Evolutionary conservation across 2,113 vertebrate genomes (phyloP), one percentile per base, ranked within the genome.

Genomic region (Pseudonaja textilis): DNA sequence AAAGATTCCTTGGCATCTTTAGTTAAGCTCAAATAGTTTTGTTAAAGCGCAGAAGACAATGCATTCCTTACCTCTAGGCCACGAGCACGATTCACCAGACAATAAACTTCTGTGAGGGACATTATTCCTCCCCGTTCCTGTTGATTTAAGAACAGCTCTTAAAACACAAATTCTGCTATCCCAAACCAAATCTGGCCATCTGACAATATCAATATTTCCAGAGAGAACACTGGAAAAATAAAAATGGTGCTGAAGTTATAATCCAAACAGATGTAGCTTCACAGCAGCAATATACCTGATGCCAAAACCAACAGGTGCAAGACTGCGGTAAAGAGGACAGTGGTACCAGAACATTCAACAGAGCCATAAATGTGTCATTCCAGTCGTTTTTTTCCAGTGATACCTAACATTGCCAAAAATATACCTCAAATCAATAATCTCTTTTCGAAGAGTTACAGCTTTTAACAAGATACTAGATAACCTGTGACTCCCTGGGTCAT

Each of bases 41-140:
- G 11, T 57, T 1, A 47, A 85, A 9, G 14, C 23, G 23, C 0
- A 91, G 34, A 61, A 50, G 45, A 50, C 61, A 34, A 9, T 1
- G 3, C 10, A 3, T 10, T 74, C 86, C 97, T 98, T 96, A 99
- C 99, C 98, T 99, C 99, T 97, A 99, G 98, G 88, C 99, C 99
- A 94, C 99, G 97, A 5, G 99, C 99, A 0, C 99, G 97, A 94
- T 99, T 99, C 61, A 99, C 99, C 87, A 99, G 97, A 93, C 99
- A 99, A 97, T 99, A 99, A 29, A 99, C 99, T 93, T 99, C 99
- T 0, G 99, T 99, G 26, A 99, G 98, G 0, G 99, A 99, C 99
- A 99, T 99, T 98, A 99, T 99, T 45, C 99, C 99, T 0, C 99
- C 99, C 91, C 98, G 98, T 95, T 99, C 99, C 99, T 99, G 94